Evolutionary conservation across 2,888 invertebrate genomes (phyloP).

Genomic region (Pasiphila rectangulata): DNA sequence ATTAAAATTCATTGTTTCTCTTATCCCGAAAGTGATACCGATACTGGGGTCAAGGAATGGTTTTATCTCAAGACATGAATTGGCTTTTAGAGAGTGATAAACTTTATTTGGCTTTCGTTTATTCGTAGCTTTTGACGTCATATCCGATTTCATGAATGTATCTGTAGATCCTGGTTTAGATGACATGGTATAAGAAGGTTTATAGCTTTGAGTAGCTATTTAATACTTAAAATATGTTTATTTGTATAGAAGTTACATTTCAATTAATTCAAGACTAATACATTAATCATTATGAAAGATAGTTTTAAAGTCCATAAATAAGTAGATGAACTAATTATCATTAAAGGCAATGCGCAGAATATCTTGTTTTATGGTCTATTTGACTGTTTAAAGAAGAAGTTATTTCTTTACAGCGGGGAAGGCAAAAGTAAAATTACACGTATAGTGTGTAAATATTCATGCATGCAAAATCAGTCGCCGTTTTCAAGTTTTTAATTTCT

Average conservation of each 20-base stretch:
- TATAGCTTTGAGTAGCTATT: conserved; percentile 44
- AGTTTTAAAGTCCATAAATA: background rate
- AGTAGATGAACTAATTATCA: too few species aligned
- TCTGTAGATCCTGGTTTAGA: conserved; percentile 48
- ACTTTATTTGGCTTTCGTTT: background rate
- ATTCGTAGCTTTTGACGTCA: conserved; percentile 41
- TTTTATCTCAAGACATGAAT: conserved; percentile 76
- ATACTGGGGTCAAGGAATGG: conserved; percentile 68
- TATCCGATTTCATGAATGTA: conserved; percentile 57
- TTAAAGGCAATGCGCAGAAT: too few species aligned
- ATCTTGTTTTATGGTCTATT: too few species aligned
- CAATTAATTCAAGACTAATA: conserved; percentile 23
- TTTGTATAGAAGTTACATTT: too few species aligned
- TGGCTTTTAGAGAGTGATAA: conserved; percentile 69
- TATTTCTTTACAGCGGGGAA: too few species aligned
- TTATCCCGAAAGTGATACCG: conserved; percentile 70
- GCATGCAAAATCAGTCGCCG: conserved; percentile 41
- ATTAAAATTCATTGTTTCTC: conserved; percentile 79
- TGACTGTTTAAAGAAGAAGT: too few species aligned
- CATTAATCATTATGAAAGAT: background rate
- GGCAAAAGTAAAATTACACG: conserved; percentile 18
- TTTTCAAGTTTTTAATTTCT: conserved; percentile 45
- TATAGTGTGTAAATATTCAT: conserved; percentile 49
- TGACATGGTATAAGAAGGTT: conserved; percentile 57
- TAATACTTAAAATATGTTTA: conserved; percentile 51